phyloP scores from a whole-genome alignment of 2,797 vertebrate genomes.

The Synanceia verrucosa region DNA sequence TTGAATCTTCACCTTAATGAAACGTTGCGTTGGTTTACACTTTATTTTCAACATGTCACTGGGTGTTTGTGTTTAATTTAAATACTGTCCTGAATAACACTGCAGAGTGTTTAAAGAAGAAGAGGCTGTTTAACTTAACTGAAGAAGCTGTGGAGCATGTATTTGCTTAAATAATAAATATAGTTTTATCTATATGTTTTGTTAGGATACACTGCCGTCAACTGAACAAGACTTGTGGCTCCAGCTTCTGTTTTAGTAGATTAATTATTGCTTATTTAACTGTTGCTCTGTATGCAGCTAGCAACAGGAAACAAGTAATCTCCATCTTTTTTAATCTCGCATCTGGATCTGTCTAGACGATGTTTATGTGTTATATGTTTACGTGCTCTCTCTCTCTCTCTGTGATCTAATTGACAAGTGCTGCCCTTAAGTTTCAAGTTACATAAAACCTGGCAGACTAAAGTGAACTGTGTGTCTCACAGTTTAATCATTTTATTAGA shows the following conservation, averaged over 20 bases:
- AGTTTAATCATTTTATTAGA: not conserved
- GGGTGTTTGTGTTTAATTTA: constrained; percentile 25
- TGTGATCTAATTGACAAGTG: constrained; percentile 27
- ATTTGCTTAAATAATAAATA: constrained; percentile 6
- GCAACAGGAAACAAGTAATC: constrained; percentile 42
- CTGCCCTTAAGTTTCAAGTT: constrained; percentile 17
- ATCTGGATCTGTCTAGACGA: constrained; percentile 51
- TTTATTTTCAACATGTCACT: constrained; percentile 4
- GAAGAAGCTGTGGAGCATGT: constrained; percentile 8
- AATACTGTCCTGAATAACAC: constrained; percentile 1
- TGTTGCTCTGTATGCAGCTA: not conserved
- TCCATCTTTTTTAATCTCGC: constrained; percentile 31
- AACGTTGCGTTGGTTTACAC: not conserved
- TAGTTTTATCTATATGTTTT: not conserved
- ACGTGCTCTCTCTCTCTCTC: constrained; percentile 10
- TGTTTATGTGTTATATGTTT: constrained; percentile 65
- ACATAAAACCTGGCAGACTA: not conserved
- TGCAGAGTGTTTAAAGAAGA: constrained; percentile 9
- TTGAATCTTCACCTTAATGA: too few species aligned
- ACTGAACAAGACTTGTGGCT: not conserved
- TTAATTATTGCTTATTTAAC: constrained; percentile 9
- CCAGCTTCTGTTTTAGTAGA: not conserved
- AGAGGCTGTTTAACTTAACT: constrained; percentile 3
- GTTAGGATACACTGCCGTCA: not conserved
- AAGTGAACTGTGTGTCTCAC: not conserved